A percentile compares a stretch with the other conserved stretches of the same genome.
Evolutionary conservation across 2,797 vertebrate species (phyloP).

Genomic region (Eulemur albifrons): DNA sequence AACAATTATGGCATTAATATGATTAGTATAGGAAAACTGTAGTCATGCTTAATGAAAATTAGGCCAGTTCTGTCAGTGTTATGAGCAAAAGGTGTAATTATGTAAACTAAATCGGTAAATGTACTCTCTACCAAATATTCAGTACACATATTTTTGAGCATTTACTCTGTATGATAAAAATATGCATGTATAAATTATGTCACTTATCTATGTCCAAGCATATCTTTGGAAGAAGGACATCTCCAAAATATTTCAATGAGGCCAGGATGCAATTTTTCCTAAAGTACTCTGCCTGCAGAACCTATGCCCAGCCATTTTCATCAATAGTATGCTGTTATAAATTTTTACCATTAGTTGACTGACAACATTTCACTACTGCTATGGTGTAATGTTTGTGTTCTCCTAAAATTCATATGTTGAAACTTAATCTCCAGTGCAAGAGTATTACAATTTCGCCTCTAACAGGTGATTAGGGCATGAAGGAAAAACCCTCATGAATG

Average conservation of each 20-base stretch:
- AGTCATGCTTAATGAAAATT: slow-evolving; percentile 56
- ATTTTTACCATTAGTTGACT: not conserved
- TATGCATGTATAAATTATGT: not conserved
- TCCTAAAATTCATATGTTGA: not conserved
- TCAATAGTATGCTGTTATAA: not conserved
- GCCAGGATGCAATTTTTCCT: not conserved
- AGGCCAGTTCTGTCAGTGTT: slow-evolving; percentile 39
- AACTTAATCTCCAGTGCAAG: not conserved
- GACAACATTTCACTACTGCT: not conserved
- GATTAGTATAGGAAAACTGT: slow-evolving; percentile 47
- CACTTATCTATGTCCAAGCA: not conserved
- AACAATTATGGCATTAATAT: slow-evolving; percentile 56
- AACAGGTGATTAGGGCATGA: not conserved
- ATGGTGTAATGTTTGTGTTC: not conserved
- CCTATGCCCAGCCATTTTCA: not conserved
- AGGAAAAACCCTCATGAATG: not conserved
- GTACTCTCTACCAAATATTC: not conserved
- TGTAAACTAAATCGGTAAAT: slow-evolving; percentile 25
- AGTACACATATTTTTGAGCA: not conserved
- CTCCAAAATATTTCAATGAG: not conserved
- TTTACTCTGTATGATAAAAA: not conserved
- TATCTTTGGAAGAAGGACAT: not conserved
- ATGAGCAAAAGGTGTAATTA: slow-evolving; percentile 46
- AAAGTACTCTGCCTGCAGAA: not conserved
- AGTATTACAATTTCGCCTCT: not conserved